Conservation (phyloP, 2,113 vertebrate genomes). For the Pomatorhinus ruficollis region DNA sequence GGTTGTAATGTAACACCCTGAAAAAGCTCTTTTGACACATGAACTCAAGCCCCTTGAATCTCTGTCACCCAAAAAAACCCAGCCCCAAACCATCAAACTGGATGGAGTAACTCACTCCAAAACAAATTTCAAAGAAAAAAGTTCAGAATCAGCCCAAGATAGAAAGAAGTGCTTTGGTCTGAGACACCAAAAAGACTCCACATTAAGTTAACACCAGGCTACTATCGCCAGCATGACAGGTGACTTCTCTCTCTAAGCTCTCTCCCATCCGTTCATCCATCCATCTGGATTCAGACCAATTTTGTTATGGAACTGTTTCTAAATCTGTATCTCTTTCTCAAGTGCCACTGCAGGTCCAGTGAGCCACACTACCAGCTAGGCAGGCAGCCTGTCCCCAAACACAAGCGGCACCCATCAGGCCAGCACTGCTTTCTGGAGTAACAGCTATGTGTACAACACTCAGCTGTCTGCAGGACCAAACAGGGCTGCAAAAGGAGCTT, state of each 20-base stretch:
- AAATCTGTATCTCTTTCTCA: not conserved
- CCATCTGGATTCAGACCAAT: fast-evolving
- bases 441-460: fast-evolving
- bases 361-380: not conserved
- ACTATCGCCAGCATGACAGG: not conserved
- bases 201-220: fast-evolving
- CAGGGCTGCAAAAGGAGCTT: not conserved
- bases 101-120: not conserved
- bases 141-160: not conserved
- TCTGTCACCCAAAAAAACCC: not conserved
- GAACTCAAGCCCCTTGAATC: not conserved
- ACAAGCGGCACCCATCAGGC: not conserved
- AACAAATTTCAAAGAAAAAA: not conserved
- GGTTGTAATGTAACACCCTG: not conserved
- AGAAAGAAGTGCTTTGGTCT: not conserved
- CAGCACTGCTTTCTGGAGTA: not conserved
- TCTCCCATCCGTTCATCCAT: not conserved
- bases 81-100: not conserved
- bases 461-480: not conserved
- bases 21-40: not conserved
- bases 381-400: not conserved
- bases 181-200: not conserved
- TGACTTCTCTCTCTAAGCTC: not conserved
- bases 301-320: not conserved
- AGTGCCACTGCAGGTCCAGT: not conserved